phyloP scores from a whole-genome alignment of 2,888 invertebrate species.

The Podotricha telesiphe region DNA sequence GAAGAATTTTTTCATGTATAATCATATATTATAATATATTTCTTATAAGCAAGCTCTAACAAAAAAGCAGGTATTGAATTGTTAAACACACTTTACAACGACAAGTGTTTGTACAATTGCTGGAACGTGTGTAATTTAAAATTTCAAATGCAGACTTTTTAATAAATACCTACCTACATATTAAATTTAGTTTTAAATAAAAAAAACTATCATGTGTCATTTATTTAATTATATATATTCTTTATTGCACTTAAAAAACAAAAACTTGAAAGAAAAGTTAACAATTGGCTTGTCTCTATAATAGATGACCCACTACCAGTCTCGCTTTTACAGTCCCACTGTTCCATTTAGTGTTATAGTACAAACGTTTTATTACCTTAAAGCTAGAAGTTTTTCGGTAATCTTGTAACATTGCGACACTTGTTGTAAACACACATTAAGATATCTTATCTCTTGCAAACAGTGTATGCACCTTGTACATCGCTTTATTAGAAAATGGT shows the following conservation, averaged over 20 bases:
- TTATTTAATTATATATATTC: no score
- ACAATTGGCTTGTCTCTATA: no score
- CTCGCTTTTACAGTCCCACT: no score
- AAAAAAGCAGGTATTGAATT: conserved; percentile 1
- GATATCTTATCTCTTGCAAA: conserved; percentile 29
- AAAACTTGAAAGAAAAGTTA: no score
- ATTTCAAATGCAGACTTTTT: neutral
- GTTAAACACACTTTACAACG: neutral
- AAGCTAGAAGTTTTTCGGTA: neutral
- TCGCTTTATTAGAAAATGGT: conserved; percentile 6
- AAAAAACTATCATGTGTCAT: no score
- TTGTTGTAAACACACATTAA: conserved; percentile 15
- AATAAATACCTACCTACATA: neutral
- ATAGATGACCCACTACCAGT: no score
- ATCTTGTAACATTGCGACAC: conserved; percentile 24
- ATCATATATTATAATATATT: neutral
- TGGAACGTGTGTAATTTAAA: neutral
- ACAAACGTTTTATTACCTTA: no score
- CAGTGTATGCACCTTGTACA: conserved; percentile 14
- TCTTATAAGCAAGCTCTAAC: neutral
- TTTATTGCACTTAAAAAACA: no score
- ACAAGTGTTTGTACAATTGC: conserved; percentile 8
- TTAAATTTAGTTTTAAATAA: neutral
- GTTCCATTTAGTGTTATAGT: no score
- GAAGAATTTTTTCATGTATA: no score